Base-by-base conservation (phyloP, 30 jellyfish, hydroid and myxozoan genomes). In the Pelagia noctiluca region DNA sequence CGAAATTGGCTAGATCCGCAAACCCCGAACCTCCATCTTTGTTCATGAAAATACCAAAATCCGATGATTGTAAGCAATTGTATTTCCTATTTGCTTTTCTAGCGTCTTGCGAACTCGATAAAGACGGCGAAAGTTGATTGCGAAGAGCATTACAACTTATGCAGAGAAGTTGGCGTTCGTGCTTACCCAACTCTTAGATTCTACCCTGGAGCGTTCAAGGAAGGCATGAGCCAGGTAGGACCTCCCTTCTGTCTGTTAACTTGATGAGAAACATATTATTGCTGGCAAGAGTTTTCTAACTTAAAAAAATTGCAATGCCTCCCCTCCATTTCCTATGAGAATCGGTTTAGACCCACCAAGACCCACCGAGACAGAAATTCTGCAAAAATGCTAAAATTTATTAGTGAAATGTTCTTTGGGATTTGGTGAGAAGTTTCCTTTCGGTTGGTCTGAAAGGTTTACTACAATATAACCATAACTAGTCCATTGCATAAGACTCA, bases 141-240 rank as follows among this genome's bases (percentile, higher is more conserved):
- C 50, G 96, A 94, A 77, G 89, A 78, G 28, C 87, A 88, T 28
- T 78, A 94, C 74, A 42, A 49, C 23, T 53, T 94, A 21, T 94
- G 99, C 53, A 95, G 97, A 71, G 92, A 88, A 19, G 96, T 79
- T 50, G 97, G 99, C 73, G 73, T 94, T 25, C 90, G 93, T 7
- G 82, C 97, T 4, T 94, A 94, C 38, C 99, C 99, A 2, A 50
- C 99, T 1, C 74, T 94, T 13, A 63, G 89, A 25, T 94, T 87
- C 69, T 94, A 61, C 47, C 94, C 89, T 11, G 99, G 99, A 1
- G 95, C 92, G 16, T 30, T 84, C 1, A 34, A 62, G 24, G 86
- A 84, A 32, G 97, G 99, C 38, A 94, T 82, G 96, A 94, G 97
- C 46, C 99, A 94, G 97, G 99, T 94, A 63, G 12, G 78, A 25